Conservation (phyloP, 2,113 vertebrate genomes). For the Caranx melampygus region DNA sequence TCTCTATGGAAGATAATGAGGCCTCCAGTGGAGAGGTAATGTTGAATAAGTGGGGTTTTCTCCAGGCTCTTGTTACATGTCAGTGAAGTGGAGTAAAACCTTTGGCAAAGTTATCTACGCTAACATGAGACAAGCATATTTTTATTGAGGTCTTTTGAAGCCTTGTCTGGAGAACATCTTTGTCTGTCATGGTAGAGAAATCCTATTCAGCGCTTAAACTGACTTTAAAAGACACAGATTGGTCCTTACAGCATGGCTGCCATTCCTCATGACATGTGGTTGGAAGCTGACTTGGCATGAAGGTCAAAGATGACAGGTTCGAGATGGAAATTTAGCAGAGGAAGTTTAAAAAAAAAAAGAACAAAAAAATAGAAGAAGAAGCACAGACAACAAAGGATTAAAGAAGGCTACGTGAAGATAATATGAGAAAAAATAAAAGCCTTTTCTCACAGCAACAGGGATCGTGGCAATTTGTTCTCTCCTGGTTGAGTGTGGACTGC, state of each 20-base stretch:
- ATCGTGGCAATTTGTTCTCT: not conserved
- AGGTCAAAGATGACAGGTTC: conserved; percentile 66
- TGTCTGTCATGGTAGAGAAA: conserved; percentile 57
- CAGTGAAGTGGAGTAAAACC: conserved; percentile 60
- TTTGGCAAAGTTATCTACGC: conserved; percentile 60
- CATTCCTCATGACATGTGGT: conserved; percentile 47
- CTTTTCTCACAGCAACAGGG: not conserved
- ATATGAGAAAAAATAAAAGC: not conserved
- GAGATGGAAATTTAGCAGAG: conserved; percentile 12
- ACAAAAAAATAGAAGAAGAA: not conserved
- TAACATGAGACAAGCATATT: conserved; percentile 38
- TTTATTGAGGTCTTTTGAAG: conserved; percentile 51
- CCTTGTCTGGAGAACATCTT: conserved; percentile 59
- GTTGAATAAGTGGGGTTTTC: conserved; percentile 64
- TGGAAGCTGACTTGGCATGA: conserved; percentile 46
- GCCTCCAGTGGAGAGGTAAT: conserved; percentile 55
- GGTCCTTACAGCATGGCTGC: conserved; percentile 52
- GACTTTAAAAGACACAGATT: conserved; percentile 45
- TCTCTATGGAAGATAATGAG: conserved; percentile 61
- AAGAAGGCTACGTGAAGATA: not conserved
- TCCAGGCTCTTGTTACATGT: conserved; percentile 65
- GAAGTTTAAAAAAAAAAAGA: no score
- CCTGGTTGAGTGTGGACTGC: conserved; percentile 13
- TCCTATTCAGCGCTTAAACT: conserved; percentile 36
- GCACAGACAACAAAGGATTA: not conserved